Percentiles rank a stretch among this genome's conserved stretches.
Conservation (phyloP, 2,797 vertebrate species). For the Leuciscus waleckii region DNA sequence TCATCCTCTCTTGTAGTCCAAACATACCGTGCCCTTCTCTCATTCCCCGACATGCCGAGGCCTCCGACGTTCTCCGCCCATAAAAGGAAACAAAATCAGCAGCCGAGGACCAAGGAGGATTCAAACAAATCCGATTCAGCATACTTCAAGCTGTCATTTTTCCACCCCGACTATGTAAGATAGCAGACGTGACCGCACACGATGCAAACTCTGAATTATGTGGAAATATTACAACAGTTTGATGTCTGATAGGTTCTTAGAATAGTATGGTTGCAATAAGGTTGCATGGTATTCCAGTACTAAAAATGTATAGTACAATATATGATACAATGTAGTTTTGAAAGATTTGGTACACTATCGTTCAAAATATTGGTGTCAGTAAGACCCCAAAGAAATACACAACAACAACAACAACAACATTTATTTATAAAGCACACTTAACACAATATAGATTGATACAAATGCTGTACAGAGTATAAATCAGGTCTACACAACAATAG, state of each 20-base stretch:
- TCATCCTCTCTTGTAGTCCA: conserved; percentile 58
- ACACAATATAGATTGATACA: too few relatives aligned
- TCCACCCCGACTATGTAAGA: conserved; percentile 37
- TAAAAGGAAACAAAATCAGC: conserved; percentile 52
- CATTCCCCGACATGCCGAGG: conserved; percentile 46
- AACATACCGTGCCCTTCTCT: conserved; percentile 54
- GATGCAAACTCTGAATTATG: background rate
- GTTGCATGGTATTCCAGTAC: background rate
- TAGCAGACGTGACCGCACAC: conserved; percentile 26
- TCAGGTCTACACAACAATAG: too few relatives aligned
- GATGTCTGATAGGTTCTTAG: conserved; percentile 14
- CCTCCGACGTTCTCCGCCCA: conserved; percentile 36
- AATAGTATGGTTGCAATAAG: background rate
- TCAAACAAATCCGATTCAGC: conserved; percentile 63
- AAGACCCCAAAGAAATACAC: background rate
- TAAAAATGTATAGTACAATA: background rate
- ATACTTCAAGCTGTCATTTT: conserved; percentile 44
- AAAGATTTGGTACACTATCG: background rate
- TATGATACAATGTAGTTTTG: background rate
- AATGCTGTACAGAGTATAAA: too few relatives aligned
- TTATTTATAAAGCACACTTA: too few relatives aligned
- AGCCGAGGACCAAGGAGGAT: conserved; percentile 45
- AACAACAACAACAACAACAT: too few relatives aligned
- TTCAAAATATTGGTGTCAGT: background rate
- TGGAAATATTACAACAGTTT: background rate